A percentile compares a stretch with the other conserved stretches of the same genome.
Conservation (phyloP, 2,113 vertebrate genomes). For the Nesogale talazaci region DNA sequence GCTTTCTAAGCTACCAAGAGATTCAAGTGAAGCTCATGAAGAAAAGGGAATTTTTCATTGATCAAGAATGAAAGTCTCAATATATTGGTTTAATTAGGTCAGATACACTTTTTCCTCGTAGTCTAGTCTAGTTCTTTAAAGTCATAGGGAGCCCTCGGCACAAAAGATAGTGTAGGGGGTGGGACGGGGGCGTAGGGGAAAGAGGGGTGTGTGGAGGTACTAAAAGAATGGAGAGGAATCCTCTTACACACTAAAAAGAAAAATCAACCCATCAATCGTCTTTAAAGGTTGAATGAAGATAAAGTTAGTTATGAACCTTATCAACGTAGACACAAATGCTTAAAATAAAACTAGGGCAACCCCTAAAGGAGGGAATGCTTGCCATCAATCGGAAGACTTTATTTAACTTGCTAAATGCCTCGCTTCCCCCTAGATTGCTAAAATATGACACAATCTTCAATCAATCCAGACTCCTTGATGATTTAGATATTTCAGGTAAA, state of each 20-base stretch:
- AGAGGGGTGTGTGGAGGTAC: neutral
- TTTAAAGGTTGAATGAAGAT: conserved; percentile 71
- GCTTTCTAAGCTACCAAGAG: conserved; percentile 28
- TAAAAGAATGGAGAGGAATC: conserved; percentile 70
- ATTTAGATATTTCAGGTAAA: conserved; percentile 51
- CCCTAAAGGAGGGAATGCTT: conserved; percentile 54
- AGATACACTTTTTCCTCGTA: conserved; percentile 74
- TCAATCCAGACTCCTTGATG: conserved; percentile 8
- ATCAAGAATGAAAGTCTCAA: conserved; percentile 69
- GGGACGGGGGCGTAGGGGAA: too few relatives aligned
- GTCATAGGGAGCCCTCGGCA: conserved; percentile 70
- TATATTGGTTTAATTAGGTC: conserved; percentile 80
- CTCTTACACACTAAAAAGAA: conserved; percentile 3
- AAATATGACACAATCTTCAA: conserved; percentile 26
- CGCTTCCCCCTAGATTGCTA: neutral
- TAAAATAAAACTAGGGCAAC: conserved; percentile 74
- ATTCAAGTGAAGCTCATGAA: conserved; percentile 45
- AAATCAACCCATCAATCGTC: conserved; percentile 55
- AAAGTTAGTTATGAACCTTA: conserved; percentile 73
- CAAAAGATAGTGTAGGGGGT: neutral
- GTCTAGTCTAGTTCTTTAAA: conserved; percentile 74
- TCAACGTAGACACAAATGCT: conserved; percentile 62
- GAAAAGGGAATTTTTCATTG: conserved; percentile 77
- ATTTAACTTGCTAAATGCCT: neutral
- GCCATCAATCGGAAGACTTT: conserved; percentile 26